Evolutionary conservation across 1,140 invertebrate species (phyloP), one percentile per base, ranked within the genome.

Genomic region (Adoxophyes honmai): DNA sequence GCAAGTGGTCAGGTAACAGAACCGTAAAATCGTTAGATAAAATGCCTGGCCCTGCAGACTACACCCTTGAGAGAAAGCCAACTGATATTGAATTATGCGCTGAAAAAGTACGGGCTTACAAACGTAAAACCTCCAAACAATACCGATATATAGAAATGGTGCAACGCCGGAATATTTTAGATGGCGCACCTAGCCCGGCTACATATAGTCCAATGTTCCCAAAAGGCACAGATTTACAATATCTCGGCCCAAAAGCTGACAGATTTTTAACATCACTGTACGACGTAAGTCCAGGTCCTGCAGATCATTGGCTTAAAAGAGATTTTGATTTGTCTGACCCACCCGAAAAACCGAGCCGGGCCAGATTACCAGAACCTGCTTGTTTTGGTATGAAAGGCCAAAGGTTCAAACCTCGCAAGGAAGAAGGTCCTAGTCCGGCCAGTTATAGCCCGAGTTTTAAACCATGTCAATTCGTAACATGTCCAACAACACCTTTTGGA

Each of bases 101-200:
- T 48, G 76, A 86, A 69, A 77, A 70, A 61, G 35, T 77, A 37
- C 61, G 76, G 39, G 61, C 62, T 8, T 51, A 62, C 6, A 76
- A 68, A 44, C 64, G 79, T 28, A 78, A 71, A 68, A 75, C 62
- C n/a, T 75, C 73, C 4, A 82, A 74, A 48, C 78, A 84, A 38
- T 62, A 69, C 15, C 69, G 84, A 52, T 86, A 70, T 60, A 78
- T 81, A 52, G 81, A 87, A 59, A 73, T 75, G 51, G 60, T 85
- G 14, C 79, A 87, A 58, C 52, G 66, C 51, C 68, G 62, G 63
- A 76, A 77, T 57, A 60, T 83, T 21, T 52, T 57, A 61, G 73
- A 88, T 36, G 59, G 58, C 37, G 53, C 44, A 0, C 81, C 82
- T 10, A 74, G 85, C 0, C 85, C 82, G n/a, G 69, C 70, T 48